Evolutionary conservation across 2,888 invertebrate species (phyloP).

Genomic region (Shargacucullia verbasci): DNA sequence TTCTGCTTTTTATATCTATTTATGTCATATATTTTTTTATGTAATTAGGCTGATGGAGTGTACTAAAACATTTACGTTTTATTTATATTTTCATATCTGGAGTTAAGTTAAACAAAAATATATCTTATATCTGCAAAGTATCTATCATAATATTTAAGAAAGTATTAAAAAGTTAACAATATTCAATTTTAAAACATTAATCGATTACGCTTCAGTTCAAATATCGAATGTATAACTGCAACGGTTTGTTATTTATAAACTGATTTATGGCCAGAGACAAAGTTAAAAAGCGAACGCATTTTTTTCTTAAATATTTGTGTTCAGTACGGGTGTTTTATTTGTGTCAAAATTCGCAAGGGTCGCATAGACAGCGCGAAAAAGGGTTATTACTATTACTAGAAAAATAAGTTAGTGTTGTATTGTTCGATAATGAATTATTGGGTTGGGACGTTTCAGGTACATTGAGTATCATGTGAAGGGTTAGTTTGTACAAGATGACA

Average conservation of each 20-base stretch:
- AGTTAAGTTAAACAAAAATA: too few relatives aligned
- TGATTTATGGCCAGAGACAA: slow-evolving; percentile 87
- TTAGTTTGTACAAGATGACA: slow-evolving; percentile 83
- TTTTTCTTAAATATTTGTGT: slow-evolving; percentile 87
- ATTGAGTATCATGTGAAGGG: slow-evolving; percentile 86
- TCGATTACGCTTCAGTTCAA: slow-evolving; percentile 82
- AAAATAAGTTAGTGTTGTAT: slow-evolving; percentile 83
- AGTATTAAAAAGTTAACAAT: not conserved
- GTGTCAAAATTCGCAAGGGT: slow-evolving; percentile 87
- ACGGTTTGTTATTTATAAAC: slow-evolving; percentile 80
- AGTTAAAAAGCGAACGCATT: slow-evolving; percentile 75
- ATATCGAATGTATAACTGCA: slow-evolving; percentile 77
- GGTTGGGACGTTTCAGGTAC: slow-evolving; percentile 88
- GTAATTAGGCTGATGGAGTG: too few relatives aligned
- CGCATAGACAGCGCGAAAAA: slow-evolving; percentile 80
- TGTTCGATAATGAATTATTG: slow-evolving; percentile 89
- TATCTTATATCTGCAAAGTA: too few relatives aligned
- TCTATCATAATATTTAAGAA: too few relatives aligned
- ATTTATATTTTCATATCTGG: too few relatives aligned
- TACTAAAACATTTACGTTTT: too few relatives aligned
- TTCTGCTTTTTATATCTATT: not conserved
- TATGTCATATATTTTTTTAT: not conserved
- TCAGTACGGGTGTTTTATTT: slow-evolving; percentile 87
- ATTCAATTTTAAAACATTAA: slow-evolving; percentile 57
- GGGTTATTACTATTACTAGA: slow-evolving; percentile 87